Evolutionary conservation across 2,888 invertebrate genomes (phyloP), one percentile per base, ranked within the genome.

Genomic region (Hofmannophila pseudospretella): DNA sequence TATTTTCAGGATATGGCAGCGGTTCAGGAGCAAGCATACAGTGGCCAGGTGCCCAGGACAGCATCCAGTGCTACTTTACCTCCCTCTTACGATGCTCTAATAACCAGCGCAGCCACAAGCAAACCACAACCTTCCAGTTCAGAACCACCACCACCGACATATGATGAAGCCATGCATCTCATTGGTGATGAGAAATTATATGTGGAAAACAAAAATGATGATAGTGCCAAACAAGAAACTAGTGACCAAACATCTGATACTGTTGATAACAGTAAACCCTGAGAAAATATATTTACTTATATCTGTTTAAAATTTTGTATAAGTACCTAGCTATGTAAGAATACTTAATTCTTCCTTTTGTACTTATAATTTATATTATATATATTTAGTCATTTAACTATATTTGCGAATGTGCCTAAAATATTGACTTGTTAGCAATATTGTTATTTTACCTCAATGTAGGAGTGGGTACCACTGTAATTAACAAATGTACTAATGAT

Each of bases 61-160:
- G 88, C 88, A 4, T 89, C 89, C n/a, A 88, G 86, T 63, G 84
- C 88, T 7, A 89, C 89, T 26, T 64, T 89, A 51, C 91, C 91
- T 25, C 91, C 91, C 4, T 86, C 91, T 0, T 91, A 91, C 67
- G 91, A 91, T 59, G 87, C 89, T 32, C 77, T 91, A 52, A 81
- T 89, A 51, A 59, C 81, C 32, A 79, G 67, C 54, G 67, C 74
- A 32, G 58, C 77, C 4, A 58, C 70, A 9, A 76, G 67, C 41
- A 84, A 85, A 61, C 81, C 85, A 4, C 79, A 82, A 39, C 67
- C 84, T 8, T 86, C 86, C 28, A 77, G 80, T 38, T 88, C 88
- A 9, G 90, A 89, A 58, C 76, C 86, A 19, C 90, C 90, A 7
- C 90, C 91, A 2, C 91, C 91, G 1, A 88, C 90, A 8, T 90